Conservation (phyloP, 1,140 invertebrate genomes). For the Bombyx mandarina region DNA sequence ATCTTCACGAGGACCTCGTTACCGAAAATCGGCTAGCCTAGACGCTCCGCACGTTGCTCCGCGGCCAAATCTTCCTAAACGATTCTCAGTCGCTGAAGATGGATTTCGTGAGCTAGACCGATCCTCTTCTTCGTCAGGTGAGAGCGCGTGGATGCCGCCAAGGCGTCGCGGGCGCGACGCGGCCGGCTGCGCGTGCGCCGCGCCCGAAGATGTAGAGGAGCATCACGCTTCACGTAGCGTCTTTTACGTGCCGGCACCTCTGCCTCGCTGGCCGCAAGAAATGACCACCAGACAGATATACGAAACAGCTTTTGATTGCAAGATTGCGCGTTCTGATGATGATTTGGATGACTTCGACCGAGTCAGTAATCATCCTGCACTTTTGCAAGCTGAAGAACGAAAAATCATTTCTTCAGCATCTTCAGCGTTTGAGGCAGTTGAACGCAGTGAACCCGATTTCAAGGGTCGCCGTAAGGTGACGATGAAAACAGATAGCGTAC, state of each 20-base stretch:
- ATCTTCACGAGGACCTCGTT: conserved; percentile 53
- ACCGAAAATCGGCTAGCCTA: conserved; percentile 77
- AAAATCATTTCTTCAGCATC: conserved; percentile 62
- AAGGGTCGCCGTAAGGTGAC: conserved; percentile 66
- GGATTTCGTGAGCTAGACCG: conserved; percentile 71
- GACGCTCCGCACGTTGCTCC: conserved; percentile 75
- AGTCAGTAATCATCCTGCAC: conserved; percentile 84
- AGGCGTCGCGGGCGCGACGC: conserved; percentile 73
- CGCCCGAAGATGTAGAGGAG: conserved; percentile 76
- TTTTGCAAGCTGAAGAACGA: conserved; percentile 73
- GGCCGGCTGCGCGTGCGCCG: conserved; percentile 77
- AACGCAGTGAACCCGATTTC: conserved; percentile 52
- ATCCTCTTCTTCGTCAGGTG: conserved; percentile 64
- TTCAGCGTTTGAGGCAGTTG: conserved; percentile 64
- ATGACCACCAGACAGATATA: conserved; percentile 80
- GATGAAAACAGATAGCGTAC: conserved; percentile 65
- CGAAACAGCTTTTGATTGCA: conserved; percentile 91
- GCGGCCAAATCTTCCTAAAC: conserved; percentile 68
- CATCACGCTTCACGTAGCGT: conserved; percentile 73
- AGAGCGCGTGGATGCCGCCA: conserved; percentile 73
- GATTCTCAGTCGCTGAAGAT: conserved; percentile 78
- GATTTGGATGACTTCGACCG: conserved; percentile 86
- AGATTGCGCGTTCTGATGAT: conserved; percentile 85
- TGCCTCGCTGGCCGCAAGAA: conserved; percentile 77
- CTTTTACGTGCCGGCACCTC: conserved; percentile 75